These are phyloP conservation scores for Thinocorus orbignyianus DNA, from an alignment of 2,113 vertebrate species.

Conservation along the genomic window DNA sequence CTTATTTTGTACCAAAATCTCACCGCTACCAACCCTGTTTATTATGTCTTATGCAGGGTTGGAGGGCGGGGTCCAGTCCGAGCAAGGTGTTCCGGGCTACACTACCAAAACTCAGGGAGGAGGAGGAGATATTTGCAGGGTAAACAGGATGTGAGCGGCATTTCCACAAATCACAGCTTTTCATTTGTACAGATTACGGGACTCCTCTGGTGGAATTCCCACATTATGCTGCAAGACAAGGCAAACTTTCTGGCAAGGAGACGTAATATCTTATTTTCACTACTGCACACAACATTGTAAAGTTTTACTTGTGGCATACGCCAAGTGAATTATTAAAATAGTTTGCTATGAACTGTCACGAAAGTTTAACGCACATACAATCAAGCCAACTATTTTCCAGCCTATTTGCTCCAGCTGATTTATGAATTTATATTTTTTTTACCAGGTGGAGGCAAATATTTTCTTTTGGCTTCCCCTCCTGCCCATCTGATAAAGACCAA, in stretches of 20 bases:
- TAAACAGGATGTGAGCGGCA: not conserved
- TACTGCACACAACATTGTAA: not conserved
- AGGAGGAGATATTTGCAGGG: constrained; percentile 10
- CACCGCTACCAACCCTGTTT: constrained; percentile 55
- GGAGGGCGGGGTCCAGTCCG: not conserved
- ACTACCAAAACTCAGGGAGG: constrained; percentile 3
- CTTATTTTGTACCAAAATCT: constrained; percentile 85
- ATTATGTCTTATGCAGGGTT: constrained; percentile 70
- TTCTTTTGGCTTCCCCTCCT: not conserved
- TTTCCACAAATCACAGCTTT: not conserved
- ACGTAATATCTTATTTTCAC: not conserved
- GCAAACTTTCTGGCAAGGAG: not conserved
- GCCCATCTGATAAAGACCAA: constrained; percentile 22
- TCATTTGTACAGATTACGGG: not conserved
- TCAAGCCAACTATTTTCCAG: not conserved
- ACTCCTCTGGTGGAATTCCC: not conserved
- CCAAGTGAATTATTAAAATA: not conserved
- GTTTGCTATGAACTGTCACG: not conserved
- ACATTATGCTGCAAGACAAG: not conserved
- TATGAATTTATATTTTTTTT: not conserved
- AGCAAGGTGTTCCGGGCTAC: constrained; percentile 47
- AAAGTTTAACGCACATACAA: not conserved
- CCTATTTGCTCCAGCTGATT: not conserved
- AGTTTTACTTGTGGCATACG: not conserved
- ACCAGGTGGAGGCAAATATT: constrained; percentile 23